Evolutionary conservation across 2,113 vertebrate genomes (phyloP).

Genomic region (Perca flavescens): DNA sequence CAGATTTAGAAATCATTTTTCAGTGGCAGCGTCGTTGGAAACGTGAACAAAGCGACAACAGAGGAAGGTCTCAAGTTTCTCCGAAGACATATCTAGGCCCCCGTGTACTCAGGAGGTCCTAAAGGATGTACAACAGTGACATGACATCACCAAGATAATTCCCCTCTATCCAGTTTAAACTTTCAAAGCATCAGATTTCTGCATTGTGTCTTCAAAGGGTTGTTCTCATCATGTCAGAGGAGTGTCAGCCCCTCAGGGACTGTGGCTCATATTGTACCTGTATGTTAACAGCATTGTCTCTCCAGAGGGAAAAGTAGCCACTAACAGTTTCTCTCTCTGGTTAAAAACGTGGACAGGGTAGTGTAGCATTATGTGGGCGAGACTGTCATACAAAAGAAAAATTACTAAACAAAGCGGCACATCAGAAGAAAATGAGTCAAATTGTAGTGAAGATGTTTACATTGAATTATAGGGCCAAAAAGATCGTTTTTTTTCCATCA

Average conservation of each 20-base stretch:
- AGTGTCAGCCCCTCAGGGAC: constrained; percentile 34
- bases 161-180: constrained; percentile 41
- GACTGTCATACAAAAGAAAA: constrained; percentile 30
- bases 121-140: constrained; percentile 13
- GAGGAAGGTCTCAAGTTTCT: constrained; percentile 40
- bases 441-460: constrained; percentile 35
- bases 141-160: constrained; percentile 44
- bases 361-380: neutral
- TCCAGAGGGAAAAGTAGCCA: neutral
- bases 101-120: constrained; percentile 7
- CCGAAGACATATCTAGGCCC: constrained; percentile 20
- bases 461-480: constrained; percentile 16
- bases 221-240: constrained; percentile 13
- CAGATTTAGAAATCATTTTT: constrained; percentile 65
- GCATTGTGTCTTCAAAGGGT: constrained; percentile 38
- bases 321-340: neutral
- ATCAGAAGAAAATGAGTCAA: constrained; percentile 7
- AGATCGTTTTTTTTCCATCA: constrained; percentile 17
- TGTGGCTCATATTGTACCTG: neutral
- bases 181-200: constrained; percentile 56
- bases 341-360: neutral
- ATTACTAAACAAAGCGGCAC: neutral
- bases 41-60: constrained; percentile 17
- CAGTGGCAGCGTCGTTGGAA: neutral
- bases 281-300: neutral